These are phyloP conservation scores for Xiphophorus birchmanni DNA, from an alignment of 2,797 vertebrate genomes.

Conservation along the genomic window DNA sequence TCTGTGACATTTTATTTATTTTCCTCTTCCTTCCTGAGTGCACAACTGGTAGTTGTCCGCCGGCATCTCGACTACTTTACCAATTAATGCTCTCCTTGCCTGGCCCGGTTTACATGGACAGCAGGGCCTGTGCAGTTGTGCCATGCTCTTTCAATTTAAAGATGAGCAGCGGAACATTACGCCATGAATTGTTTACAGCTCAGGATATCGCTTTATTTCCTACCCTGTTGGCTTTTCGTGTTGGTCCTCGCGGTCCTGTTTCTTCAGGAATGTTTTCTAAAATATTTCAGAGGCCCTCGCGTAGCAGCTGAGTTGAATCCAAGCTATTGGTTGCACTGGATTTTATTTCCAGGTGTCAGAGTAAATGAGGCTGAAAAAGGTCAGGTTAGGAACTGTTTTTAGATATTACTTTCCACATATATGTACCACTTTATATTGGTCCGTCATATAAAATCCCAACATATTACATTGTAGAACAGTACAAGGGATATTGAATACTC, in stretches of 20 bases:
- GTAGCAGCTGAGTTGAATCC: neutral
- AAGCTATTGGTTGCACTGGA: neutral
- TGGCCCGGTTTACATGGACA: neutral
- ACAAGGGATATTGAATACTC: neutral
- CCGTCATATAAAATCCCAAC: neutral
- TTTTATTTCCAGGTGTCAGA: neutral
- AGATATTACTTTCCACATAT: neutral
- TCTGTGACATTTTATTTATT: neutral
- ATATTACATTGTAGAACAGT: neutral
- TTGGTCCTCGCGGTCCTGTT: neutral
- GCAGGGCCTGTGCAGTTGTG: neutral
- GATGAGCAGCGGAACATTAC: neutral
- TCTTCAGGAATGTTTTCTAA: neutral
- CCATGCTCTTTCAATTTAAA: neutral
- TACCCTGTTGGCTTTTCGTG: neutral
- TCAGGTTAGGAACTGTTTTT: neutral
- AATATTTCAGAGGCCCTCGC: neutral
- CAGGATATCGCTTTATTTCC: neutral
- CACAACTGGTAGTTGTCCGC: neutral
- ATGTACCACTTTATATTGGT: neutral
- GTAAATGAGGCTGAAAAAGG: neutral
- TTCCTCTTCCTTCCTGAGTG: neutral
- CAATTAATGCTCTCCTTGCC: neutral
- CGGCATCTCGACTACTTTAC: neutral
- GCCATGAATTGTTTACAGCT: neutral